Percentiles rank a stretch among this genome's conserved stretches.
These are phyloP conservation scores for Zosterops lateralis DNA, from an alignment of 2,113 vertebrate species.

Conservation along the genomic window DNA sequence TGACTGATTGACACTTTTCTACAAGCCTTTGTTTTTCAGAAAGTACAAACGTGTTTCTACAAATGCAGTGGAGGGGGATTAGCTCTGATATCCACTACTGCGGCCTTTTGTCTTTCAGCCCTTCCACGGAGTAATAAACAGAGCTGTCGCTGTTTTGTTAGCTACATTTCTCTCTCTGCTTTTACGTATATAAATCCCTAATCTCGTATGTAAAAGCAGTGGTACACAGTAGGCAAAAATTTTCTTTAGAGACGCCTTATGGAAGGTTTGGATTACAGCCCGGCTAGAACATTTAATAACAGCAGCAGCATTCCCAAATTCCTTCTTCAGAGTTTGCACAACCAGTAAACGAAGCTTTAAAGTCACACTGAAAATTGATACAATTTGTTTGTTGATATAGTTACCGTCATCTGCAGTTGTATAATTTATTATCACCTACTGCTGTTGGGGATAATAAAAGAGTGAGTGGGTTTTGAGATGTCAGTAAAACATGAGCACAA, in stretches of 20 bases:
- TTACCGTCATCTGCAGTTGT: constrained; percentile 30
- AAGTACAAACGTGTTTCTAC: background rate
- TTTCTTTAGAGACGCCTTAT: background rate
- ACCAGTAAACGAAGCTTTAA: background rate
- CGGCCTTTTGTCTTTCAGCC: background rate
- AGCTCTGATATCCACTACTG: background rate
- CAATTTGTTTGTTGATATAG: constrained; percentile 59
- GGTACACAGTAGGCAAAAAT: background rate
- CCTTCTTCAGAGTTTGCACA: constrained; percentile 27
- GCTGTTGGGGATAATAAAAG: constrained; percentile 51
- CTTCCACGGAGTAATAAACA: background rate
- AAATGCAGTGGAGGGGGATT: background rate
- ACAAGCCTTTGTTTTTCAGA: background rate
- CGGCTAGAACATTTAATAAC: background rate
- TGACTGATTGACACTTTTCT: background rate
- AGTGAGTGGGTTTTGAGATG: constrained; percentile 41
- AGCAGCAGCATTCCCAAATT: constrained; percentile 1
- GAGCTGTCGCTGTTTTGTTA: background rate
- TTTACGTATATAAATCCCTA: background rate
- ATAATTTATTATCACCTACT: constrained; percentile 52
- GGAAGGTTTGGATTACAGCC: constrained; percentile 33
- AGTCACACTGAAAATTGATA: constrained; percentile 23
- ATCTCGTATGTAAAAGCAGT: background rate
- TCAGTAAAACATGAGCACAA: constrained; percentile 56
- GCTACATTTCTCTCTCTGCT: background rate